phyloP scores from a whole-genome alignment of 2,888 invertebrate genomes.

The Aelia acuminata region DNA sequence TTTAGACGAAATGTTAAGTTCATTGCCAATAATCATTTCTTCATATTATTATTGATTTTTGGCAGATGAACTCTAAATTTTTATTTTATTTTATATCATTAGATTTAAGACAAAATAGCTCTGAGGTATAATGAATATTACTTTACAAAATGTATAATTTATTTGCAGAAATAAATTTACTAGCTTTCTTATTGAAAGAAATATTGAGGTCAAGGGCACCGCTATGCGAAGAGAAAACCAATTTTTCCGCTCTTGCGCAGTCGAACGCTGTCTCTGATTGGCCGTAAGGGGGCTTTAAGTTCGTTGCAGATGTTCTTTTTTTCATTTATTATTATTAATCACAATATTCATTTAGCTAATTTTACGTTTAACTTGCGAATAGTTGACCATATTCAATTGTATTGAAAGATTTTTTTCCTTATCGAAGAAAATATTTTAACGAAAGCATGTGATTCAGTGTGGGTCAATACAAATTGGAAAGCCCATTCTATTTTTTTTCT shows the following conservation, averaged over 20 bases:
- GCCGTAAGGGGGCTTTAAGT: background rate
- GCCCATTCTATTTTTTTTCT: too few species aligned
- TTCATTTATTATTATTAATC: background rate
- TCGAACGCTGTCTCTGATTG: background rate
- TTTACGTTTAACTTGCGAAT: too few species aligned
- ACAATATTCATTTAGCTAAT: background rate
- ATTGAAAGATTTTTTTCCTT: background rate
- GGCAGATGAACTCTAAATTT: background rate
- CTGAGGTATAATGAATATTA: background rate
- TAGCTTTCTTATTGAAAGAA: background rate
- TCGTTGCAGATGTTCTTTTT: background rate
- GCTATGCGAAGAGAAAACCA: conserved; percentile 8
- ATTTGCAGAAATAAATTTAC: background rate
- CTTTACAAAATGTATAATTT: background rate
- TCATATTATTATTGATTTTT: background rate
- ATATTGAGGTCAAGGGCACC: background rate
- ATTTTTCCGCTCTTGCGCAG: conserved; percentile 17
- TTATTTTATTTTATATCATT: background rate
- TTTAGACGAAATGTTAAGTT: background rate
- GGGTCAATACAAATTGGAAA: too few species aligned
- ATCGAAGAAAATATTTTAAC: background rate
- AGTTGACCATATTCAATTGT: background rate
- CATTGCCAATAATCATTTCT: background rate
- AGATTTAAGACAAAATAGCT: background rate
- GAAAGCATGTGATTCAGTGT: too few species aligned